These are phyloP conservation scores for Isichthys henryi DNA, from an alignment of 2,113 vertebrate species.

Conservation along the genomic window DNA sequence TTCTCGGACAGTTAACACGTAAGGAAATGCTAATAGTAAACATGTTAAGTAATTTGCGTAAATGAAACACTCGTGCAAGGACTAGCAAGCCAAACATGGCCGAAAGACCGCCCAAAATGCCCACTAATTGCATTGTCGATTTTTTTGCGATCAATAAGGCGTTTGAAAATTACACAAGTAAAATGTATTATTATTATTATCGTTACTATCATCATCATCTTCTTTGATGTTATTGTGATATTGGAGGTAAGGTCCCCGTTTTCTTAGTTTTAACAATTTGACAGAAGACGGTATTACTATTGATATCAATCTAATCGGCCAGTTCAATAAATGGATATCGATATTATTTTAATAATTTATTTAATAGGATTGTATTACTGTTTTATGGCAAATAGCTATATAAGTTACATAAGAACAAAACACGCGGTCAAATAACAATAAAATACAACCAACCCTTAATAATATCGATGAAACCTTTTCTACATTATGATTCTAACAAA, in stretches of 20 bases:
- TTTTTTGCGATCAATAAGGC: not conserved
- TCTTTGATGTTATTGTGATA: not conserved
- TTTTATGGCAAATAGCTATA: slow-evolving; percentile 96
- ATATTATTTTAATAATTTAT: slow-evolving; percentile 86
- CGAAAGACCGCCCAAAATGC: not conserved
- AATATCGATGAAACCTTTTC: slow-evolving; percentile 76
- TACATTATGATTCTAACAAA: slow-evolving; percentile 92
- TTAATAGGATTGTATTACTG: slow-evolving; percentile 86
- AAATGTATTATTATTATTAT: not conserved
- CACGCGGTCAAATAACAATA: slow-evolving; percentile 79
- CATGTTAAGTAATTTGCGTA: not conserved
- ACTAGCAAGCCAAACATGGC: not conserved
- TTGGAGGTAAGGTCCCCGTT: not conserved
- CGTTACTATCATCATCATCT: not conserved
- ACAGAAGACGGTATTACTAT: not conserved
- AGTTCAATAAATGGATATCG: slow-evolving; percentile 44
- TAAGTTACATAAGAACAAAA: slow-evolving; percentile 94
- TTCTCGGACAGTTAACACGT: not conserved
- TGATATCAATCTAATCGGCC: slow-evolving; percentile 22
- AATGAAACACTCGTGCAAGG: not conserved
- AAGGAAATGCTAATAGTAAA: not conserved
- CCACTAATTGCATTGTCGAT: not conserved
- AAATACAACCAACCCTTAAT: slow-evolving; percentile 74
- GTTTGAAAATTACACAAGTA: not conserved
- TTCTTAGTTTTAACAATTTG: not conserved